These are phyloP conservation scores for Lacerta bilineata DNA, from an alignment of 2,797 vertebrate species.

Conservation along the genomic window DNA sequence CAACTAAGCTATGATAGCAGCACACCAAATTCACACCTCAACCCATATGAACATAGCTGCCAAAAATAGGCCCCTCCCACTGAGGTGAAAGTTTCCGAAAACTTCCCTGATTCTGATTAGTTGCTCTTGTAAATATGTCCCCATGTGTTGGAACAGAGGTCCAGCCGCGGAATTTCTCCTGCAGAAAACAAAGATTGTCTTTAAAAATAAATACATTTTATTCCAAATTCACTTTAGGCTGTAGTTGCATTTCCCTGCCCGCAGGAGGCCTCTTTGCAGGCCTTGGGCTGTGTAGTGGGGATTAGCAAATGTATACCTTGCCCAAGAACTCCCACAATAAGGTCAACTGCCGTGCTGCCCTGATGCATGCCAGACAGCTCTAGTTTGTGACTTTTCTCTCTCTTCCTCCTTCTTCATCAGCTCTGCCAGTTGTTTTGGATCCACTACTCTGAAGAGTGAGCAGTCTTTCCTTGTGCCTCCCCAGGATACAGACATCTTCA, in stretches of 20 bases:
- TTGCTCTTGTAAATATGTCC: not conserved
- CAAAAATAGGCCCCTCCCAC: not conserved
- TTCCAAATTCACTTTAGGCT: not conserved
- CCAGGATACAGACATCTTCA: conserved; percentile 80
- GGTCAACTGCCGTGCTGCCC: not conserved
- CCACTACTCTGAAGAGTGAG: conserved; percentile 53
- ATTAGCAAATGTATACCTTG: too few species aligned
- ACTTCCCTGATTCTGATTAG: too few species aligned
- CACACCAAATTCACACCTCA: not conserved
- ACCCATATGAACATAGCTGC: not conserved
- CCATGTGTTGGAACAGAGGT: not conserved
- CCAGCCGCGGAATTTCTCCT: not conserved
- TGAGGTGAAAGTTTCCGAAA: not conserved
- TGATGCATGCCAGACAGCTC: not conserved
- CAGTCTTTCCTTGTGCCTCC: not conserved
- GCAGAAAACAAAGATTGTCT: not conserved
- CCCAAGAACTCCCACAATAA: not conserved
- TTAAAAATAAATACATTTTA: not conserved
- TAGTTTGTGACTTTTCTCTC: conserved; percentile 23
- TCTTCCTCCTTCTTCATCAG: conserved; percentile 74
- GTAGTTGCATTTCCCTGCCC: not conserved
- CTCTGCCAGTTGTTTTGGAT: conserved; percentile 92
- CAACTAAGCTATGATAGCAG: not conserved
- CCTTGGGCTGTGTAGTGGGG: not conserved
- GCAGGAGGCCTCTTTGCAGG: not conserved